Evolutionary conservation across 2,113 vertebrate genomes (phyloP), one percentile per base, ranked within the genome.

Genomic region (Fukomys damarensis): DNA sequence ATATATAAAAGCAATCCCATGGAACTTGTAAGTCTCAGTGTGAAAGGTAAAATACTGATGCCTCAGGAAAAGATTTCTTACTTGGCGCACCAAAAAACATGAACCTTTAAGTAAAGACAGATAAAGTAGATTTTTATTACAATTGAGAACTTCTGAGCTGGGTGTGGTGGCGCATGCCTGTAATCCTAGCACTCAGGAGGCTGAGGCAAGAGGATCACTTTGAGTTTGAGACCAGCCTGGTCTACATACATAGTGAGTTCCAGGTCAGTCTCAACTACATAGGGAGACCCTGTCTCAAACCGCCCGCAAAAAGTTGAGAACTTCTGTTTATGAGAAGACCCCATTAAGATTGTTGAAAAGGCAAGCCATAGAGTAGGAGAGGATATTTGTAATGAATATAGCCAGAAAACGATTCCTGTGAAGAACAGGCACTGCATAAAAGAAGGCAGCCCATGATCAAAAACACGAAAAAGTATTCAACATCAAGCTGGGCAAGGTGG

Each of bases 311-410:
- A 49, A 49, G 9, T 49, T 87, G 79, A 74, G 58, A 84, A 90
- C n/a, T 74, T 93, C 35, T 14, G 0, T 90, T 77, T 56, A 70
- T 80, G n/a, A 41, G 41, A 80, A 80, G 56, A 61, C 4, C 52
- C n/a, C 12, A 61, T 80, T 80, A 88, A 95, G 52, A 74, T 38
- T 84, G 56, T 54, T 87, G 41, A 84, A 87, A 89, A 89, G 7
- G 58, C 52, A 93, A 91, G 84, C 65, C 63, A 43, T 22, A 63
- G 52, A 68, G n/a, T n/a, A 38, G 52, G 2, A 95, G 77, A 80
- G 72, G 41, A 7, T 79, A 46, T 52, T 58, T 83, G 24, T 49
- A 35, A 17, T 17, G 17, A 11, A 20, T 82, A 28, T 59, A 20
- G 30, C 59, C 0, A 61, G 65, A 66, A 61, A 43, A 91, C 38